These are phyloP conservation scores for Himantopus leucocephalus DNA, from an alignment of 2,113 vertebrate genomes.

Conservation along the genomic window DNA sequence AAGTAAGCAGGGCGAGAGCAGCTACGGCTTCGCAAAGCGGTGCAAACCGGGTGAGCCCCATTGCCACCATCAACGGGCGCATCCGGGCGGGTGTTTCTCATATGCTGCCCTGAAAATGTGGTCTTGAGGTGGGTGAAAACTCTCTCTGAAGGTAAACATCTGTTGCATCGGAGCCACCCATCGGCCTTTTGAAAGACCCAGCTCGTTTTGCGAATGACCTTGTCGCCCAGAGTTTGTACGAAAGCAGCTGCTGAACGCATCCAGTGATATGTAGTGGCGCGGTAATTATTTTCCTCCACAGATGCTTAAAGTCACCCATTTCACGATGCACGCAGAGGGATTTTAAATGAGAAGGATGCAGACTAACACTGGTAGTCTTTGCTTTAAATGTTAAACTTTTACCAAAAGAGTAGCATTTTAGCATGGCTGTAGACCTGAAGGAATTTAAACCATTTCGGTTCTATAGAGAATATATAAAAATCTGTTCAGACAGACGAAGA, in stretches of 20 bases:
- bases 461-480: background rate
- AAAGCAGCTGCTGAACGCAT: slow-evolving; percentile 20
- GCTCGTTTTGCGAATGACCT: slow-evolving; percentile 5
- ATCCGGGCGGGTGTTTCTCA: background rate
- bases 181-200: background rate
- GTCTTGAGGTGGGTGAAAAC: background rate
- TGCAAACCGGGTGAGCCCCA: background rate
- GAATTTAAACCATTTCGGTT: background rate
- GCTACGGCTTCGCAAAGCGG: background rate
- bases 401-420: background rate
- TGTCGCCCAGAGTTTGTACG: slow-evolving; percentile 36
- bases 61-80: background rate
- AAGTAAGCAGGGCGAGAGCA: background rate
- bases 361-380: background rate
- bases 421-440: background rate
- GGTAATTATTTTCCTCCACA: background rate
- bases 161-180: background rate
- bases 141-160: background rate
- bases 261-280: background rate
- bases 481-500: background rate
- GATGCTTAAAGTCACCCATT: background rate
- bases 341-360: background rate
- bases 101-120: background rate
- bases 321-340: background rate
- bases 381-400: background rate